These are phyloP conservation scores for Strix uralensis DNA, from an alignment of 2,113 vertebrate species.

Conservation along the genomic window DNA sequence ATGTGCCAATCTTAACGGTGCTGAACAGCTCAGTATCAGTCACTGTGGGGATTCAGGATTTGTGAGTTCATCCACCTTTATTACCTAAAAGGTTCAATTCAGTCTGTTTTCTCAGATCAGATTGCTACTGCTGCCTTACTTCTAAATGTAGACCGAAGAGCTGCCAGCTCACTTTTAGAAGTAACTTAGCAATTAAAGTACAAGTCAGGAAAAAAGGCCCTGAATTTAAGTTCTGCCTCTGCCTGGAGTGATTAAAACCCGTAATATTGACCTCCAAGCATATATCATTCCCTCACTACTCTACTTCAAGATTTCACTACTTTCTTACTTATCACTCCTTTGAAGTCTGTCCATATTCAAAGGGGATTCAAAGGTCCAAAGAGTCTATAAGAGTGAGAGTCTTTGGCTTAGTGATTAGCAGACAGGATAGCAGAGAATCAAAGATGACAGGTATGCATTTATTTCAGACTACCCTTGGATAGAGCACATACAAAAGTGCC, in stretches of 20 bases:
- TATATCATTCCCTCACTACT: neutral
- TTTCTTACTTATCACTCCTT: neutral
- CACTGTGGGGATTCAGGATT: neutral
- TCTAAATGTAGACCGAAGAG: rapidly evolving
- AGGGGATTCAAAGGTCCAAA: neutral
- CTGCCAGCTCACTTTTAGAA: neutral
- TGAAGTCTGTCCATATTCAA: neutral
- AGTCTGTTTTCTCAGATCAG: neutral
- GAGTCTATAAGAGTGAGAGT: neutral
- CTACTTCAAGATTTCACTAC: neutral
- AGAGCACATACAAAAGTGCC: rapidly evolving
- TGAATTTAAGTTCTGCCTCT: neutral
- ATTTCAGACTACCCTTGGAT: neutral
- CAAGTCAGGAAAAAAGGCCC: neutral
- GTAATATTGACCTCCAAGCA: neutral
- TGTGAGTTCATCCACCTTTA: neutral
- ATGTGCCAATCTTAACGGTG: neutral
- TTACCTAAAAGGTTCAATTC: neutral
- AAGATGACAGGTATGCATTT: neutral
- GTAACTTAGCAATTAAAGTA: neutral
- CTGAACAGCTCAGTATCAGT: neutral
- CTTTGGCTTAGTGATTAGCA: neutral
- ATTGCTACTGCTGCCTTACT: neutral
- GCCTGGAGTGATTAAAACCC: neutral
- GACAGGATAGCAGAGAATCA: neutral